Base-by-base conservation (phyloP, 2,113 vertebrate species). In the Centrocercus urophasianus region DNA sequence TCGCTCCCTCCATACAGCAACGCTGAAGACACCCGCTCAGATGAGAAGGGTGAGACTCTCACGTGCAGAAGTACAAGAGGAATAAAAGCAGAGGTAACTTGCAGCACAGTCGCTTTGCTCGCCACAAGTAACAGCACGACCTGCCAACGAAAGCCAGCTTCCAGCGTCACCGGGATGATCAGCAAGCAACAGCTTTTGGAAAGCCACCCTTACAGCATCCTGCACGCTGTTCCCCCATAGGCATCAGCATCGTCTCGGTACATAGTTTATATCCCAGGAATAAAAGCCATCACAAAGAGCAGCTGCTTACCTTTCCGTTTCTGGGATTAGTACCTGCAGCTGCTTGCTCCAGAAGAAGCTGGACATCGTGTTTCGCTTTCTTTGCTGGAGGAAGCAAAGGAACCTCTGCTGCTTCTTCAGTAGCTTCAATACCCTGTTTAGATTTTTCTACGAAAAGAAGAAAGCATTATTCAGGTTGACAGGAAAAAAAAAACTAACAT, bases 251-350 rank as follows among this genome's bases (percentile, higher is more conserved):
- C 48, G 57, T 6, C 45, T 57, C 36, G 30, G 45, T 1, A 65
- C 72, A 28, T 1, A 65, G 13, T 10, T 69, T 17, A 5, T 4
- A 15, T 8, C 30, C 40, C 30, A 48, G 43, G 59, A 36, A 42
- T 5, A 11, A 69, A 54, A 43, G 48, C 13, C 15, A 73, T 6
- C 28, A 20, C 42, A 67, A 60, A 52, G 32, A 56, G 19, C 3
- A 57, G 59, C 30, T n/a, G 4, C 27, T 97, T 90, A 98, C 98
- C 94, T 96, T 97, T 47, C 65, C 63, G 75, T 73, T 93, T 60
- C 89, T 91, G 64, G 59, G 72, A 61, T 77, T 83, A 43, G 79
- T 8, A 1, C 48, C 95, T 61, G 93, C 93, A 85, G 81, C 60
- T 72, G 96, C 96, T 87, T 52, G 43, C 20, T 94, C 96, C 73